Conservation (phyloP, 2,113 vertebrate species). For the Tauraco erythrolophus region DNA sequence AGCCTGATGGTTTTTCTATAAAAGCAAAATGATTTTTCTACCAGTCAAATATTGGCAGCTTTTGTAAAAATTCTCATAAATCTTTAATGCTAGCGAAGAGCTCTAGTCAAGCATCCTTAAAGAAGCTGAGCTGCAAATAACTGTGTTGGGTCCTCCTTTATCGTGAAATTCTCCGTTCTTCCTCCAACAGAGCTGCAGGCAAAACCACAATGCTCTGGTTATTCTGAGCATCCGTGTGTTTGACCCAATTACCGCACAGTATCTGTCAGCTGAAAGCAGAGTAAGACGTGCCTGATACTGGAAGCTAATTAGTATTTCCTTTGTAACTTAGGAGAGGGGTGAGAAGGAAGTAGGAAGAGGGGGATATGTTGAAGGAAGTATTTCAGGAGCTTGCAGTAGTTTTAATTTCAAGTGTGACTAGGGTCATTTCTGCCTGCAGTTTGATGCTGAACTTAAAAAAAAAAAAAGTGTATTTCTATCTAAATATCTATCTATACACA, state of each 20-base stretch:
- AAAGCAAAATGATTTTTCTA: background rate
- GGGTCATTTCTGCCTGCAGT: background rate
- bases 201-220: background rate
- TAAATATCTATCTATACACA: too few species aligned
- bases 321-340: background rate
- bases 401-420: background rate
- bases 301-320: slow-evolving; percentile 33
- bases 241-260: slow-evolving; percentile 49
- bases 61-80: background rate
- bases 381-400: background rate
- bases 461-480: too few species aligned
- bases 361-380: background rate
- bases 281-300: background rate
- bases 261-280: background rate
- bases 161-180: background rate
- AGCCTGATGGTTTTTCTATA: background rate
- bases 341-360: background rate
- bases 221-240: background rate
- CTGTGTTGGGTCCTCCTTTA: background rate
- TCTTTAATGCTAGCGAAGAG: background rate
- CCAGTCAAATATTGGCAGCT: background rate
- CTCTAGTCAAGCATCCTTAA: background rate
- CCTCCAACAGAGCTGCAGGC: slow-evolving; percentile 12
- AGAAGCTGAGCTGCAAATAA: background rate
- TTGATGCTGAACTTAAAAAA: background rate